phyloP scores from a whole-genome alignment of 2,113 vertebrate genomes.

The Oryzias celebensis region DNA sequence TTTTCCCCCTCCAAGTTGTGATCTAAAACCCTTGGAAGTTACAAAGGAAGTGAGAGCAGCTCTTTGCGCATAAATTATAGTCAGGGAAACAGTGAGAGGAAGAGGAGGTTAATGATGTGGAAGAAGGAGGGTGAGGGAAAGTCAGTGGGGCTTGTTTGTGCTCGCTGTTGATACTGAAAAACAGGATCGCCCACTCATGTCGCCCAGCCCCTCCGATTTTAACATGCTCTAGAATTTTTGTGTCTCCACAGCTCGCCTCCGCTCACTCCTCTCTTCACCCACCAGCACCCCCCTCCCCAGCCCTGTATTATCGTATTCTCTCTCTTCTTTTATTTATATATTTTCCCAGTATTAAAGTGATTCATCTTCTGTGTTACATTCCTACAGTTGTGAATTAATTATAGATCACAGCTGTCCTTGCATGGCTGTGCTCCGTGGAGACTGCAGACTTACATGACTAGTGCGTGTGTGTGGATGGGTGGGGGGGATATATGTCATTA shows the following conservation, averaged over 20 bases:
- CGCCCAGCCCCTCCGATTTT: not conserved
- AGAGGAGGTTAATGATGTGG: constrained; percentile 13
- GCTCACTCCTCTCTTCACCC: constrained; percentile 29
- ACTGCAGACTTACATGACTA: not conserved
- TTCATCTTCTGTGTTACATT: constrained; percentile 53
- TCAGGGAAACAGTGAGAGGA: not conserved
- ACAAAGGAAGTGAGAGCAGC: too few relatives aligned
- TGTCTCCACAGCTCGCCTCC: constrained; percentile 26
- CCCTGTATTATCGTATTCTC: constrained; percentile 24
- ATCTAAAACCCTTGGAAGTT: too few relatives aligned
- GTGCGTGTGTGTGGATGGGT: constrained; percentile 7
- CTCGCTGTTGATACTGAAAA: not conserved
- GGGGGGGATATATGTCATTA: not conserved
- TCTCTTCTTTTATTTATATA: constrained; percentile 52
- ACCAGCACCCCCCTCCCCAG: not conserved
- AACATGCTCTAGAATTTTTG: not conserved
- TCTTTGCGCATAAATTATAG: too few relatives aligned
- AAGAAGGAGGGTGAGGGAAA: constrained; percentile 2
- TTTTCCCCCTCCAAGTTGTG: too few relatives aligned
- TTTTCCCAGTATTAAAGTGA: constrained; percentile 45
- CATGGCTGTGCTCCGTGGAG: constrained; percentile 16
- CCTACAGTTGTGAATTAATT: constrained; percentile 46
- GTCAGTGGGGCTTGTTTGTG: not conserved
- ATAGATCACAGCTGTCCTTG: constrained; percentile 41
- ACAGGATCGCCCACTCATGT: not conserved